A percentile compares a stretch with the other conserved stretches of the same genome.
Evolutionary conservation across 2,113 vertebrate species (phyloP).

Genomic region (Rhadina sibilatrix): DNA sequence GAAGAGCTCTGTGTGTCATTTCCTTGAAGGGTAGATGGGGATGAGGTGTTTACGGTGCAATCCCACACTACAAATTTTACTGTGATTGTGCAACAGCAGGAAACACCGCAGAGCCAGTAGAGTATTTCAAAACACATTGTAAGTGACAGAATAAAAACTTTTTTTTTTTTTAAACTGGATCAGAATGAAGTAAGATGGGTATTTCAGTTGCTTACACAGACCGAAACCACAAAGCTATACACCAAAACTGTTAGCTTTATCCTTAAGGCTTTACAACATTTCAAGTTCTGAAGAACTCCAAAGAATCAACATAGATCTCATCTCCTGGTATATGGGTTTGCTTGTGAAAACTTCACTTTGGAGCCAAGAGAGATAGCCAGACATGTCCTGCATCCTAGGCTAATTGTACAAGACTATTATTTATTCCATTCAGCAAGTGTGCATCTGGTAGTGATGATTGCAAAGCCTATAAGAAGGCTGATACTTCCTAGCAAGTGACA

Average conservation of each 20-base stretch:
- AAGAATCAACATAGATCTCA: background rate
- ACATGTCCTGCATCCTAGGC: conserved; percentile 29
- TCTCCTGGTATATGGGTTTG: background rate
- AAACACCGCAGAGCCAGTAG: background rate
- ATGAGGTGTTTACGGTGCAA: background rate
- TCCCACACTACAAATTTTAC: background rate
- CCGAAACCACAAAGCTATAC: background rate
- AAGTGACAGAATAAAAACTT: background rate
- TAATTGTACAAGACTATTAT: conserved; percentile 47
- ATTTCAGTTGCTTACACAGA: background rate
- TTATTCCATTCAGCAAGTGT: conserved; percentile 58
- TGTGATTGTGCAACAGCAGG: background rate
- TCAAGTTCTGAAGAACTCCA: background rate
- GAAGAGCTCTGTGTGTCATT: background rate
- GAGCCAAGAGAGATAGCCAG: background rate
- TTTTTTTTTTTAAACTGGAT: background rate
- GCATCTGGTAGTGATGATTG: conserved; percentile 61
- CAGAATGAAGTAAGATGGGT: background rate
- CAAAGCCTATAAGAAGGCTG: conserved; percentile 59
- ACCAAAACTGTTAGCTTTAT: background rate
- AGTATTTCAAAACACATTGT: conserved; percentile 14
- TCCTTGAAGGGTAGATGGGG: background rate
- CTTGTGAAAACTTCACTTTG: conserved; percentile 26
- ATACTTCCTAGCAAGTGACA: conserved; percentile 62
- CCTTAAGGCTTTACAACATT: background rate